Evolutionary conservation across 2,888 invertebrate genomes (phyloP), one percentile per base, ranked within the genome.

Genomic region (Steromphala cineraria): DNA sequence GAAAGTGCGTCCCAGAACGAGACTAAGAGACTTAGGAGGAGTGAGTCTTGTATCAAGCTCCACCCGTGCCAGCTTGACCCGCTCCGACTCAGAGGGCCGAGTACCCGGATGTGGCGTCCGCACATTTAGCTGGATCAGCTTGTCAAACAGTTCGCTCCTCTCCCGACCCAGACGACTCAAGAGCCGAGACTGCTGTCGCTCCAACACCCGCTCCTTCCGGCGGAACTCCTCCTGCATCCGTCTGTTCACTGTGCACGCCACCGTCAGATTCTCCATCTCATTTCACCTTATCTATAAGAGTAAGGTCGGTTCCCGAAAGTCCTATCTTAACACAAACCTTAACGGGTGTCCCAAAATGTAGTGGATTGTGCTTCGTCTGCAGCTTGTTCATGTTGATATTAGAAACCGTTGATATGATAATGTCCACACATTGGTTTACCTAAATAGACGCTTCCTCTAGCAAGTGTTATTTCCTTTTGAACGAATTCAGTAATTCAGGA

Each of bases 71-170:
- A 75, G 21, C 52, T 52, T 21, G 17, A 52, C 24, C 24, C 19
- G 17, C 52, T 75, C 75, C 24, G 15, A 40, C 2, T 75, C 52
- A 19, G 19, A 13, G 13, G 52, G 52, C 13, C 28, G 19, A 8
- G 46, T 24, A 2, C 21, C 52, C 10, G 24, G 52, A n/a, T 52
- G 75, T 21, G 80, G 80, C 10, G 80, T 80, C 13, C 80, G 46
- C 24, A 80, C 77, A 67, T 80, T 76, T 21, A 80, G 62, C 36
- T 67, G 76, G 40, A 80, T 53, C 53, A 77, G 77, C 21, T 76
- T 75, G 53, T 80, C 80, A 67, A 80, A 77, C 53, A 80, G 80
- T 15, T 31, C 80, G 56, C 62, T 79, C 75, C 53, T 84, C 81
- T 79, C 80, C 79, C 71, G 36, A 76, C 21, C 31, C 2, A 80